Conservation (phyloP, 2,113 vertebrate genomes). For the Mustela lutreola region DNA sequence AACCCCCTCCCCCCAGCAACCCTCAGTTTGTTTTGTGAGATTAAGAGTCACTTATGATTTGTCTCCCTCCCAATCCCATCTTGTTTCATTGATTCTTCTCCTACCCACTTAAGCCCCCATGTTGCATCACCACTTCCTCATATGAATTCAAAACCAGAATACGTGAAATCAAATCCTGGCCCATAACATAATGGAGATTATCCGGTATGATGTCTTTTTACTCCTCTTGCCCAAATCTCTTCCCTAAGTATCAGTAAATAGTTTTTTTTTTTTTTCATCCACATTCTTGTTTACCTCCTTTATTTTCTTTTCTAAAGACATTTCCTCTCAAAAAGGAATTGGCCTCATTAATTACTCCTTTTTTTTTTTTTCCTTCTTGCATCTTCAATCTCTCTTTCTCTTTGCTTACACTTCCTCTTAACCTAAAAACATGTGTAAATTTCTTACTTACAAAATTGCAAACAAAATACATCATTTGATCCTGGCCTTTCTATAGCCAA, state of each 20-base stretch:
- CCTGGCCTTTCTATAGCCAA: not conserved
- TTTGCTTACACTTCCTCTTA: not conserved
- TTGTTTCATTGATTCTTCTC: too few relatives aligned
- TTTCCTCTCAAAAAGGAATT: not conserved
- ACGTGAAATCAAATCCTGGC: not conserved
- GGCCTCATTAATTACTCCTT: not conserved
- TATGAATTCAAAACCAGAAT: not conserved
- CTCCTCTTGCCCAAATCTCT: not conserved
- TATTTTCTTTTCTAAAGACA: not conserved
- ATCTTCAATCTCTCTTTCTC: not conserved
- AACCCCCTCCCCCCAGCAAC: too few relatives aligned
- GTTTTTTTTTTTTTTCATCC: not conserved
- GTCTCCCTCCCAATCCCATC: too few relatives aligned
- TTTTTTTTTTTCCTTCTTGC: rapidly evolving
- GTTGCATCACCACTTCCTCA: too few relatives aligned
- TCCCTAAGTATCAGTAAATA: not conserved
- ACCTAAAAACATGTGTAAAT: not conserved
- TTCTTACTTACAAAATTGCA: not conserved
- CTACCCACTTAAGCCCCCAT: too few relatives aligned
- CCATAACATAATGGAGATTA: not conserved
- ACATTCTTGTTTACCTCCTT: not conserved
- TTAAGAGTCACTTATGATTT: too few relatives aligned
- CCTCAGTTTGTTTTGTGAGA: too few relatives aligned
- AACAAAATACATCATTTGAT: not conserved
- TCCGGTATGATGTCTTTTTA: not conserved